These are phyloP conservation scores for Cavia porcellus DNA, from an alignment of 2,113 vertebrate genomes.

Conservation along the genomic window DNA sequence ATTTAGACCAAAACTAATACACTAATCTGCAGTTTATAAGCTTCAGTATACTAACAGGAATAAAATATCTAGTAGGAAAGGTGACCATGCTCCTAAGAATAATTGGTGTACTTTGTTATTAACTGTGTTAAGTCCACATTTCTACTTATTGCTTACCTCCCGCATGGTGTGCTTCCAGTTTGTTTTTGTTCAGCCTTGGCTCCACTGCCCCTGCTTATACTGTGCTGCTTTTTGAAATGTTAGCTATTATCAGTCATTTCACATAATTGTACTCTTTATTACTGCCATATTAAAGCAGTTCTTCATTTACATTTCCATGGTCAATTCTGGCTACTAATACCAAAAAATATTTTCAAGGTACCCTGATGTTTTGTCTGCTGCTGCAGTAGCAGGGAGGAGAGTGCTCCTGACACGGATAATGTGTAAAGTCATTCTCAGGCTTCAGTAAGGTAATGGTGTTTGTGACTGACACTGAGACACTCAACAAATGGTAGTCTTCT, in stretches of 20 bases:
- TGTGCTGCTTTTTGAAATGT: conserved; percentile 16
- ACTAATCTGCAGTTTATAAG: conserved; percentile 46
- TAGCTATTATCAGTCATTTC: conserved; percentile 49
- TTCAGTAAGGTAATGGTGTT: neutral
- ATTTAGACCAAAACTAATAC: conserved; percentile 39
- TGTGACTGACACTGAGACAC: conserved; percentile 21
- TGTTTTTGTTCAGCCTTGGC: neutral
- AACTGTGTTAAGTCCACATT: conserved; percentile 11
- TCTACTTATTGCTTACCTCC: neutral
- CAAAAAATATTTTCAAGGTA: neutral
- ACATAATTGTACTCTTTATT: conserved; percentile 25
- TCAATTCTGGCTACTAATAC: conserved; percentile 22
- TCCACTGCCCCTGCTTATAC: neutral
- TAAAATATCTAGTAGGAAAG: conserved; percentile 22
- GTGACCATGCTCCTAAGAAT: neutral
- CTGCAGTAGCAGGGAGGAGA: neutral
- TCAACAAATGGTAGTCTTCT: conserved; percentile 53
- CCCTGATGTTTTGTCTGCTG: neutral
- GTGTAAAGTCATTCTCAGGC: conserved; percentile 16
- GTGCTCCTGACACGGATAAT: neutral
- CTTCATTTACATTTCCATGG: neutral
- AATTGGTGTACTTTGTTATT: conserved; percentile 9
- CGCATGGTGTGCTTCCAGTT: neutral
- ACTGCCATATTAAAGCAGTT: conserved; percentile 8
- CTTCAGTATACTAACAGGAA: neutral